Evolutionary conservation across 1,140 invertebrate species (phyloP).

Genomic region (Steinernema feltiae): DNA sequence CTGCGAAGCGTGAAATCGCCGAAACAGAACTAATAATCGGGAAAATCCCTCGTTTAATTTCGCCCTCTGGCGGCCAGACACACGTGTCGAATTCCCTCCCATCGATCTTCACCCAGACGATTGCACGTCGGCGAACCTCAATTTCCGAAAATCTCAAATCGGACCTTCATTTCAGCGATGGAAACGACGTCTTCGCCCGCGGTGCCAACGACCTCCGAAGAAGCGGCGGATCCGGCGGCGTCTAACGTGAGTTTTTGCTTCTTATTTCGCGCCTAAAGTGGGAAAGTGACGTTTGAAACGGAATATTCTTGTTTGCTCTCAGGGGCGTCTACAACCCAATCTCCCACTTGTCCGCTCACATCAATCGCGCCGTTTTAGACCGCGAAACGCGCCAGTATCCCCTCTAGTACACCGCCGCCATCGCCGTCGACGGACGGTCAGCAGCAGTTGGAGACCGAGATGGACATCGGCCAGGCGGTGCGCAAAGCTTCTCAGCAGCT

Average conservation of each 20-base stretch:
- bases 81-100: background rate
- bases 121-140: background rate
- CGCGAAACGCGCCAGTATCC: conserved; percentile 1
- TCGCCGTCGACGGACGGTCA: background rate
- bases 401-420: background rate
- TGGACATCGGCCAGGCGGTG: background rate
- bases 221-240: background rate
- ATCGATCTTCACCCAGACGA: background rate
- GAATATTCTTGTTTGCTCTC: background rate
- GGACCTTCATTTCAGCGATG: background rate
- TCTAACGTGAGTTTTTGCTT: background rate
- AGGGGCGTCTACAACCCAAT: background rate
- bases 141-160: background rate
- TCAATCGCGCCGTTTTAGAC: background rate
- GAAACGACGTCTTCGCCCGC: background rate
- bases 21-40: no score
- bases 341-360: background rate
- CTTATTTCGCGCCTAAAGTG: background rate
- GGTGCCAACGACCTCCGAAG: background rate
- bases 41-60: no score
- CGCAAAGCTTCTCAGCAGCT: background rate
- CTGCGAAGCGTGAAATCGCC: no score
- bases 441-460: background rate
- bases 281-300: conserved; percentile 3
- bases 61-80: no score